Base-by-base conservation (phyloP, 2,888 invertebrate species). In the Eulithis prunata region DNA sequence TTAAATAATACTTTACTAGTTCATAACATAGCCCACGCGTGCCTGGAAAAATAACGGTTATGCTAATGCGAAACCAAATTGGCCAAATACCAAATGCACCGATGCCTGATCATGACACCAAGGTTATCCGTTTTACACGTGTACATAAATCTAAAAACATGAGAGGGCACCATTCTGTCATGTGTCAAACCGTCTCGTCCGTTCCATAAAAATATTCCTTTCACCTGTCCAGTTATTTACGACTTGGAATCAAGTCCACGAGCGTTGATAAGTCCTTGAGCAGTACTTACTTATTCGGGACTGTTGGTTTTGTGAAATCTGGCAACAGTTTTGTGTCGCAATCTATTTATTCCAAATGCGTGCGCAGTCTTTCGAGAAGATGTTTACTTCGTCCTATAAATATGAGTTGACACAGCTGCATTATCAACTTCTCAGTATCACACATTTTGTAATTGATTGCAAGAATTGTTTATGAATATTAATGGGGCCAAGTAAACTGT, bases 251-350 rank as follows among this genome's bases (percentile, higher is more conserved):
- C 41, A 47, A 63, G 56, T 57, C 57, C 60, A 62, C 63, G 59
- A 28, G 58, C 59, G 45, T 61, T 57, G 63, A 55, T 51, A 60
- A 64, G 68, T 66, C 72, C 70, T 72, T 67, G 69, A 67, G 43
- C 1, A 46, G 54, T 62, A 68, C 66, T 72, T 71, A 57, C 56
- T 66, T 55, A 73, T 73, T 73, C 71, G 63, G 70, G 63, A 67
- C 68, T 57, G 66, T 64, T 65, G 64, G 51, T 60, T 71, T 68
- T 69, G 70, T 72, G 71, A 74, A 74, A 74, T 72, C 58, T 72
- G 72, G 72, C 72, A 67, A 36, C 62, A 47, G 61, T 54, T 62
- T 36, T 21, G n/a, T 62, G 59, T 62, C 59, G 54, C 66, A 67
- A 64, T 64, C 68, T 64, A 68, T 67, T 67, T 64, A 67, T 68